Percentiles rank a stretch among this genome's conserved stretches.
These are phyloP conservation scores for Pollimyrus isidori DNA, from an alignment of 2,113 vertebrate species.

Conservation along the genomic window DNA sequence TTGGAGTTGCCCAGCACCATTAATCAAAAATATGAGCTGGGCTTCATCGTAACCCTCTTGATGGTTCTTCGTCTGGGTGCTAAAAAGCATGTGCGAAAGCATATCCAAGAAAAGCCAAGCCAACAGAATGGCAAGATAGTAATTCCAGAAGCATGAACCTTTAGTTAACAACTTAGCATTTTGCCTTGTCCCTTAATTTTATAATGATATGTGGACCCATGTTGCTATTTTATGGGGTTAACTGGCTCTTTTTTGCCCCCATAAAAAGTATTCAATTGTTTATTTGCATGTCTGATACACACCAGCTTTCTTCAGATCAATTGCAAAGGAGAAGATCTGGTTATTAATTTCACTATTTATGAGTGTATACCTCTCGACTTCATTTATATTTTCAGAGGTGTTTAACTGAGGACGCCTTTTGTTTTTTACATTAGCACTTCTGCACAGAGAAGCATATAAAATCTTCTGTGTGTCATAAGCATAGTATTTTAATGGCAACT, in stretches of 20 bases:
- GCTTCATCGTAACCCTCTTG: background rate
- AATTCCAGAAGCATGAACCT: background rate
- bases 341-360: background rate
- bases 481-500: background rate
- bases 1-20: background rate
- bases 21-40: background rate
- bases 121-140: slow-evolving; percentile 70
- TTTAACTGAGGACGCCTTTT: background rate
- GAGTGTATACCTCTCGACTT: background rate
- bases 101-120: slow-evolving; percentile 79
- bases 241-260: background rate
- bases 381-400: background rate
- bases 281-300: background rate
- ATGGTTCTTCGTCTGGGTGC: slow-evolving; percentile 45
- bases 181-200: background rate
- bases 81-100: slow-evolving; percentile 63
- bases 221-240: background rate
- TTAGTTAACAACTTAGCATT: background rate
- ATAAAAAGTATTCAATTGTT: background rate
- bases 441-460: background rate
- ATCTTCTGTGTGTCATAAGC: background rate
- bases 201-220: background rate
- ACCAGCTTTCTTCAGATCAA: background rate
- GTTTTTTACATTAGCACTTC: background rate
- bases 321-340: background rate